These are phyloP conservation scores for Diorhabda elongata DNA, from an alignment of 1,140 invertebrate genomes.

Conservation along the genomic window DNA sequence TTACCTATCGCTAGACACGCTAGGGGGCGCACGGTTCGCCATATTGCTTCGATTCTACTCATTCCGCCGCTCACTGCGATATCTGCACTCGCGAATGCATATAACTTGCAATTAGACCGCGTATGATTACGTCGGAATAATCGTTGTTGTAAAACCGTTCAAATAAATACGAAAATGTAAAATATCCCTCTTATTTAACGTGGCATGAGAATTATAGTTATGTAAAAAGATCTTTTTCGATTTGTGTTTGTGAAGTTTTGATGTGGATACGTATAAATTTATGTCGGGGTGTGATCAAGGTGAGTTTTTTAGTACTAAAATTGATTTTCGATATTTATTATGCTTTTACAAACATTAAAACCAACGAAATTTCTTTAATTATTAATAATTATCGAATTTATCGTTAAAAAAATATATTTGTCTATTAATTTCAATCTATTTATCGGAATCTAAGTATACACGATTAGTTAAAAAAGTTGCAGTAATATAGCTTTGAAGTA, in stretches of 20 bases:
- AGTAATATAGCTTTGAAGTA: not conserved
- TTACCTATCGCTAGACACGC: slow-evolving; percentile 8
- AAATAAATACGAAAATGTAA: not conserved
- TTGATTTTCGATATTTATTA: not conserved
- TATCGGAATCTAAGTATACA: too few species aligned
- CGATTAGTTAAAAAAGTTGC: too few species aligned
- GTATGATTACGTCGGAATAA: not conserved
- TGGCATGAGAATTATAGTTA: too few species aligned
- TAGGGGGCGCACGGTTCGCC: slow-evolving; percentile 10
- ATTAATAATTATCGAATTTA: too few species aligned
- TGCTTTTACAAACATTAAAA: not conserved
- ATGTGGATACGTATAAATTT: not conserved
- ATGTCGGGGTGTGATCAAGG: not conserved
- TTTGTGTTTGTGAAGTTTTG: not conserved
- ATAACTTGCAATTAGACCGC: not conserved
- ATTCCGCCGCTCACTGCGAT: not conserved
- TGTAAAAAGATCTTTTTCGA: too few species aligned
- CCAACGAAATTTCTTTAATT: too few species aligned
- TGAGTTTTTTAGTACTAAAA: not conserved
- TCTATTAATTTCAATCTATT: too few species aligned
- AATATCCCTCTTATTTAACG: not conserved
- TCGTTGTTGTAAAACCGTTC: not conserved
- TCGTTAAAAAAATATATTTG: too few species aligned
- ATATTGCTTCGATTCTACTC: not conserved
- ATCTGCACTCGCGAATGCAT: slow-evolving; percentile 13